Evolutionary conservation across 2,888 invertebrate genomes (phyloP).

Genomic region (Ommatoiulus sabulosus): DNA sequence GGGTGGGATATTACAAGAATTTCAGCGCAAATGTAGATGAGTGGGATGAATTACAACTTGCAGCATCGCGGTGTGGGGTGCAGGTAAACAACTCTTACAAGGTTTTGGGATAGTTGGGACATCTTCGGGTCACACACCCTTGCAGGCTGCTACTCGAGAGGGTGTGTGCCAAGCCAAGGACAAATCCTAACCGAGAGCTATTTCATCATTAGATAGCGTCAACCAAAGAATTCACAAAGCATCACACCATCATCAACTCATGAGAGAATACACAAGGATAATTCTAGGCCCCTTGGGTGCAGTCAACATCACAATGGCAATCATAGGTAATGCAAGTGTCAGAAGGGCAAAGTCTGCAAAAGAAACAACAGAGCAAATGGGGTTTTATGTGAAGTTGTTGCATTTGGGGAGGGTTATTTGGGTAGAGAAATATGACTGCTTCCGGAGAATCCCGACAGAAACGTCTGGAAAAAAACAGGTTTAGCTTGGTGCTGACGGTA

Average conservation of each 20-base stretch:
- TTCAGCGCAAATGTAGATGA: not conserved
- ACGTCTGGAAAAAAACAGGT: not conserved
- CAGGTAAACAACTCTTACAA: not conserved
- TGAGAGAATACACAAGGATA: slow-evolving; percentile 52
- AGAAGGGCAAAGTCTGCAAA: slow-evolving; percentile 57
- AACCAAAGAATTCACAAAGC: slow-evolving; percentile 51
- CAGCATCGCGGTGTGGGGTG: not conserved
- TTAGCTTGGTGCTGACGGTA: not conserved
- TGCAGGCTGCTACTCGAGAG: not conserved
- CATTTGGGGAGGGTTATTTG: not conserved
- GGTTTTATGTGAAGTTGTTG: slow-evolving; percentile 47
- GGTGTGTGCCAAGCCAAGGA: not conserved
- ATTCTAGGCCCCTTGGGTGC: slow-evolving; percentile 52
- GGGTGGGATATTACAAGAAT: not conserved
- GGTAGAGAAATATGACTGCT: not conserved
- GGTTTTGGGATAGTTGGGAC: not conserved
- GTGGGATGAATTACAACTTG: not conserved
- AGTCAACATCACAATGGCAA: slow-evolving; percentile 53
- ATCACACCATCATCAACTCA: slow-evolving; percentile 55
- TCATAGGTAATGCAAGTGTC: slow-evolving; percentile 54
- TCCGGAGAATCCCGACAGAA: slow-evolving; percentile 28
- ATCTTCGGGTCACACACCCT: slow-evolving; percentile 40
- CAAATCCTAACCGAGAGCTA: slow-evolving; percentile 38
- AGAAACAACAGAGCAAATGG: slow-evolving; percentile 58
- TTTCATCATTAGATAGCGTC: slow-evolving; percentile 45